phyloP scores from a whole-genome alignment of 1,140 invertebrate species.

The Apis florea region DNA sequence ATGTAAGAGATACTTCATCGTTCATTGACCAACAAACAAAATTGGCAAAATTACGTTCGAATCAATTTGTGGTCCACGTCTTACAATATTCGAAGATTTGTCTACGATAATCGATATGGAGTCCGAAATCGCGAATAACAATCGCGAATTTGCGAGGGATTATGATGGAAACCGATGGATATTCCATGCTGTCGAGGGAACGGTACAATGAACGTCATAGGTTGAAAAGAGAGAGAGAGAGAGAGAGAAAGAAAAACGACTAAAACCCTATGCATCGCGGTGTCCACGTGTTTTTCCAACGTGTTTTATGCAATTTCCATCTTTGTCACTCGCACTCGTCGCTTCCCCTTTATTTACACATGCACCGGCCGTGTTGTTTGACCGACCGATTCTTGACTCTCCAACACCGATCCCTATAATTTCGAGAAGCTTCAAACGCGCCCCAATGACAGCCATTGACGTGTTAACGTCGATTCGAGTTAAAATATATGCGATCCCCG shows the following conservation, averaged over 20 bases:
- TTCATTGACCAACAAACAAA: too few relatives aligned
- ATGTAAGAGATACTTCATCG: too few relatives aligned
- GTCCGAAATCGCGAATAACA: conserved; percentile 6
- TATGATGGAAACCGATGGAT: background rate
- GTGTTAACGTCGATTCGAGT: background rate
- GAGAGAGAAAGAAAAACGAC: background rate
- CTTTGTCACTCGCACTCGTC: background rate
- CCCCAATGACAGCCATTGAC: background rate
- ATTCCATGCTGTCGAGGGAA: background rate
- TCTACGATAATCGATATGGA: background rate
- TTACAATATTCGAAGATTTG: too few relatives aligned
- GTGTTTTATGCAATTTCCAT: background rate
- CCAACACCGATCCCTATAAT: conserved; percentile 3
- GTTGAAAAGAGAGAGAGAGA: background rate
- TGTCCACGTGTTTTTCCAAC: too few relatives aligned
- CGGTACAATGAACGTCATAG: background rate
- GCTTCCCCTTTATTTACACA: background rate
- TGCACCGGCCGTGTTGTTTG: background rate
- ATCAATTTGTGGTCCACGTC: background rate
- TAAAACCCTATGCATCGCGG: background rate
- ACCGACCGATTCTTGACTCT: too few relatives aligned
- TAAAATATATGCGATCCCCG: background rate
- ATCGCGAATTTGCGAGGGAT: conserved; percentile 12
- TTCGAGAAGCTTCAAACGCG: background rate
- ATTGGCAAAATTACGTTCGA: too few relatives aligned